A percentile compares a stretch with the other conserved stretches of the same genome.
Conservation (phyloP, 2,113 vertebrate genomes). For the Sigmodon hispidus region DNA sequence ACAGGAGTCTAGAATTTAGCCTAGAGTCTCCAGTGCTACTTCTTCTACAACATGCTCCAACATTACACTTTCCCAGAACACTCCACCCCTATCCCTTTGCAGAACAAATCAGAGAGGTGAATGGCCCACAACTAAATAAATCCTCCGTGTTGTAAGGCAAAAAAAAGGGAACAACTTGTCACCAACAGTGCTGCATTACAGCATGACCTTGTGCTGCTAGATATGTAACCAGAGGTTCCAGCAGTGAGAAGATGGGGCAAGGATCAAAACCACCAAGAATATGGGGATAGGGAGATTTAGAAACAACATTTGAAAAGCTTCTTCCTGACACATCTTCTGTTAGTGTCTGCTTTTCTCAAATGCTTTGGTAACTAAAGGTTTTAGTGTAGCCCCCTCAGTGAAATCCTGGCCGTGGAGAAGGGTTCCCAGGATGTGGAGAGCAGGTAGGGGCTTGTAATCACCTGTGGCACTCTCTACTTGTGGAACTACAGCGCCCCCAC, state of each 20-base stretch:
- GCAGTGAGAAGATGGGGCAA: not conserved
- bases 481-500: not conserved
- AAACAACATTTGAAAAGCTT: not conserved
- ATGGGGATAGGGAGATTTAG: not conserved
- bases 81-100: not conserved
- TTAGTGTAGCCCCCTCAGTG: not conserved
- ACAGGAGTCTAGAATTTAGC: not conserved
- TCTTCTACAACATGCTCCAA: not conserved
- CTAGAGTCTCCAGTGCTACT: not conserved
- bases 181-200: not conserved
- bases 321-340: not conserved
- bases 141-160: not conserved
- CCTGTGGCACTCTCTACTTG: rapidly evolving
- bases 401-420: not conserved
- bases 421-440: rapidly evolving
- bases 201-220: not conserved
- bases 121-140: not conserved
- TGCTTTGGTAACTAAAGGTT: not conserved
- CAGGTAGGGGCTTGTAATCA: not conserved
- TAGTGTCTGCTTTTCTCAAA: rapidly evolving
- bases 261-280: not conserved
- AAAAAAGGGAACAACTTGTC: not conserved
- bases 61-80: not conserved
- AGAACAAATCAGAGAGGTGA: not conserved
- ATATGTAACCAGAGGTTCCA: not conserved